These are phyloP conservation scores for Epizoanthus stellaris DNA, from an alignment of 92 coral and sea anemone species.

Conservation along the genomic window DNA sequence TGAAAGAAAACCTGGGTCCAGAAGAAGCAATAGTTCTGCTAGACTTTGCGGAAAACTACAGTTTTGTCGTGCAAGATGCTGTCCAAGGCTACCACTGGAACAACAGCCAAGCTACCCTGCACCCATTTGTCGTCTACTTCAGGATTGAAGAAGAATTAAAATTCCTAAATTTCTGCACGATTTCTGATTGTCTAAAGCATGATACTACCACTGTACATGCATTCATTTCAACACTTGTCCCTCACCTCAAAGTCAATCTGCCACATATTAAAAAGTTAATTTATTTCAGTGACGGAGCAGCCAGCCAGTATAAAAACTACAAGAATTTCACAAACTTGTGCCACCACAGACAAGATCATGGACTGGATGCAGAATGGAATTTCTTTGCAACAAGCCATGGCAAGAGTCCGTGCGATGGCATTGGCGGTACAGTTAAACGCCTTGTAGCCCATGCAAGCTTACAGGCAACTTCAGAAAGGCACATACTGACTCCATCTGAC, in stretches of 20 bases:
- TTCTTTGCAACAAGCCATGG: constrained; percentile 38
- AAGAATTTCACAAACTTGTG: constrained; percentile 32
- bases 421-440: constrained; percentile 24
- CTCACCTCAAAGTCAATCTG: background rate
- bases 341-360: constrained; percentile 30
- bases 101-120: constrained; percentile 30
- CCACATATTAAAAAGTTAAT: background rate
- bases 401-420: constrained; percentile 41
- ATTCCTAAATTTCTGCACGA: background rate
- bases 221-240: constrained; percentile 10
- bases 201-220: constrained; percentile 49
- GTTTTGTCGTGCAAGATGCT: constrained; percentile 36
- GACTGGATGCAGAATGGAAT: constrained; percentile 15
- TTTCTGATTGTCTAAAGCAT: constrained; percentile 44
- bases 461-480: background rate
- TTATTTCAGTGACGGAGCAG: constrained; percentile 32
- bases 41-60: constrained; percentile 38
- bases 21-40: constrained; percentile 24
- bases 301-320: constrained; percentile 17
- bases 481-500: background rate
- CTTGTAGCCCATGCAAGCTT: background rate
- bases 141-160: constrained; percentile 8
- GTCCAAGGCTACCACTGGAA: constrained; percentile 37
- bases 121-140: constrained; percentile 19
- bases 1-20: background rate